Percentiles rank a stretch among this genome's conserved stretches.
phyloP scores from a whole-genome alignment of 2,113 vertebrate genomes.

The Malurus cyaneus region DNA sequence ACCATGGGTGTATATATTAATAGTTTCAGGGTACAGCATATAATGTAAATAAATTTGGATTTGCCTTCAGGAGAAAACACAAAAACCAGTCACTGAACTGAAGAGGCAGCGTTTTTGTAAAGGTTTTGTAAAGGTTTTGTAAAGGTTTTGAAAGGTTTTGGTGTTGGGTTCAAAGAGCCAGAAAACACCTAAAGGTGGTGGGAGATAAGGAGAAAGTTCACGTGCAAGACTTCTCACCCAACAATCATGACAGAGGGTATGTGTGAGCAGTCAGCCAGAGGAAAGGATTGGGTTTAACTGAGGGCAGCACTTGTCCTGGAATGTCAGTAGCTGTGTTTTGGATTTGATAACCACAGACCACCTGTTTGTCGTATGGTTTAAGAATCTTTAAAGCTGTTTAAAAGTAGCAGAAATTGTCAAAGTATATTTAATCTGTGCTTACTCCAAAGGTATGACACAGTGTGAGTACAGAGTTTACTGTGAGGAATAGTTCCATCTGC shows the following conservation, averaged over 20 bases:
- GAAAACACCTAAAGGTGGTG: not conserved
- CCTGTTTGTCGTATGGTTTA: not conserved
- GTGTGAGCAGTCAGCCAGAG: not conserved
- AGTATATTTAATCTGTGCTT: not conserved
- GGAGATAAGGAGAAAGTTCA: not conserved
- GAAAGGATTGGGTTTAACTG: not conserved
- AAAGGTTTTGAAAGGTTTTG: not conserved
- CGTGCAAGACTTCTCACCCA: not conserved
- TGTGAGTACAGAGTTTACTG: not conserved
- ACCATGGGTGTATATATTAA: not conserved
- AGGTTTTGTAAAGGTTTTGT: not conserved
- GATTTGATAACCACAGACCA: not conserved
- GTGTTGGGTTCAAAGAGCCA: not conserved
- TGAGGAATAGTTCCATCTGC: not conserved
- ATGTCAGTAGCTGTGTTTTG: not conserved
- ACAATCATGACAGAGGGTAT: not conserved
- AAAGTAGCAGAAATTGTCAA: not conserved
- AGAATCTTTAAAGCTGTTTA: not conserved
- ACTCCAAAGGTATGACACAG: not conserved
- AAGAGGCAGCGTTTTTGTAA: not conserved
- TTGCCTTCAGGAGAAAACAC: not conserved
- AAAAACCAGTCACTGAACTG: not conserved
- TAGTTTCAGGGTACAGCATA: not conserved
- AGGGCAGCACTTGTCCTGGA: not conserved
- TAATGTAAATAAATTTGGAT: constrained; percentile 9